Evolutionary conservation across 2,888 invertebrate species (phyloP).

Genomic region (Lymantria monacha): DNA sequence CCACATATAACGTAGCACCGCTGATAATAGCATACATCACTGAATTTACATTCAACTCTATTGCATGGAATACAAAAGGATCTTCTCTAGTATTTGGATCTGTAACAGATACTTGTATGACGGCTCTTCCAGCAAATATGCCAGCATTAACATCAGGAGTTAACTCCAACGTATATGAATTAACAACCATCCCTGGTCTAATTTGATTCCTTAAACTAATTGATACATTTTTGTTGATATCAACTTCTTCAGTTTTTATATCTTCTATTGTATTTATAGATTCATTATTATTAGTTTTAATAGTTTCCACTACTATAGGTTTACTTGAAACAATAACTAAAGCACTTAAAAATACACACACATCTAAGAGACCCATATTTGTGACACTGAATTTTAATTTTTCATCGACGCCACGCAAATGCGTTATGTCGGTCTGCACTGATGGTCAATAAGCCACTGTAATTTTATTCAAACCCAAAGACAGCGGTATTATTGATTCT

Average conservation of each 20-base stretch:
- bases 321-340: constrained; percentile 28
- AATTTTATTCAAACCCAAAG: not conserved
- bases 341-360: constrained; percentile 26
- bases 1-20: constrained; percentile 20
- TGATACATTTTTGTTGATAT: not conserved
- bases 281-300: not conserved
- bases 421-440: constrained; percentile 17
- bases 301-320: constrained; percentile 28
- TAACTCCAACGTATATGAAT: constrained; percentile 43
- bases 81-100: constrained; percentile 38
- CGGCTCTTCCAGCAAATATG: constrained; percentile 43
- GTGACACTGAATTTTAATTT: constrained; percentile 7
- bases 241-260: not conserved
- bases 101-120: constrained; percentile 37
- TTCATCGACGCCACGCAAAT: constrained; percentile 24
- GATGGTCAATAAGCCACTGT: constrained; percentile 2
- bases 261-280: not conserved
- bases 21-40: constrained; percentile 41
- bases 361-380: constrained; percentile 33
- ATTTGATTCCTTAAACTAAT: constrained; percentile 30
- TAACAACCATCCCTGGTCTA: constrained; percentile 50
- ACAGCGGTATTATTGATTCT: not conserved
- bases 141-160: constrained; percentile 33
- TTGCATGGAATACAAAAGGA: constrained; percentile 39
- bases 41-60: constrained; percentile 38